Conservation (phyloP, 2,113 vertebrate species). For the Symphodus melops region DNA sequence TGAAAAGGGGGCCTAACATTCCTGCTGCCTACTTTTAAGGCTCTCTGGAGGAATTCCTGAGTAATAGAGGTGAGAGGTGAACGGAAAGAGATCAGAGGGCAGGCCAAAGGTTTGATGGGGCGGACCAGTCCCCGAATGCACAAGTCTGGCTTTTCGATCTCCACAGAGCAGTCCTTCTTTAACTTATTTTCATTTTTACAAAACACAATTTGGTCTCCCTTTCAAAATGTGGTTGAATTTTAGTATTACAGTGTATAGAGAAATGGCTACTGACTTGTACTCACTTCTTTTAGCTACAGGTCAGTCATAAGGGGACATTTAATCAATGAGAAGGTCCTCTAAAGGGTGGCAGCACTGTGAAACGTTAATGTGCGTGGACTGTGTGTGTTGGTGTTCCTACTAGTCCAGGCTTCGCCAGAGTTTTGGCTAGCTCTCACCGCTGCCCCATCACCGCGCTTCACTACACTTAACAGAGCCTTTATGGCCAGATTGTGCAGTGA, state of each 20-base stretch:
- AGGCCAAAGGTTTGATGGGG: constrained; percentile 69
- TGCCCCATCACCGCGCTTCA: constrained; percentile 75
- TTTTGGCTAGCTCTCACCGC: constrained; percentile 44
- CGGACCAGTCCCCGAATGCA: constrained; percentile 50
- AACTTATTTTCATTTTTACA: neutral
- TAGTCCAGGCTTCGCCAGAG: constrained; percentile 33
- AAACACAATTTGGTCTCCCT: constrained; percentile 1
- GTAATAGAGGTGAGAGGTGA: constrained; percentile 90
- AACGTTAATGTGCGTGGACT: constrained; percentile 1
- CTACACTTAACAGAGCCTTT: constrained; percentile 82
- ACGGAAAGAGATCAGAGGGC: constrained; percentile 66
- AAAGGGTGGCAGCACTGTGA: constrained; percentile 1
- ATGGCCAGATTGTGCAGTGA: constrained; percentile 74
- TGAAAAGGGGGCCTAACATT: constrained; percentile 86
- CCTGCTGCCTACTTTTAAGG: constrained; percentile 81
- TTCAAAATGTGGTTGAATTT: neutral
- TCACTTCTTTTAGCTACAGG: neutral
- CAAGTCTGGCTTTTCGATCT: constrained; percentile 53
- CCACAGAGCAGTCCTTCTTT: neutral
- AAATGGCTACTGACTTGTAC: neutral
- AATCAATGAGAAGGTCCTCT: neutral
- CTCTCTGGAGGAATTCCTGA: constrained; percentile 86
- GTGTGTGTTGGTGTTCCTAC: constrained; percentile 56
- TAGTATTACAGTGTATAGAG: neutral
- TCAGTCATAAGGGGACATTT: neutral